Evolutionary conservation across 2,113 vertebrate genomes (phyloP).

Genomic region (Suricata suricatta): DNA sequence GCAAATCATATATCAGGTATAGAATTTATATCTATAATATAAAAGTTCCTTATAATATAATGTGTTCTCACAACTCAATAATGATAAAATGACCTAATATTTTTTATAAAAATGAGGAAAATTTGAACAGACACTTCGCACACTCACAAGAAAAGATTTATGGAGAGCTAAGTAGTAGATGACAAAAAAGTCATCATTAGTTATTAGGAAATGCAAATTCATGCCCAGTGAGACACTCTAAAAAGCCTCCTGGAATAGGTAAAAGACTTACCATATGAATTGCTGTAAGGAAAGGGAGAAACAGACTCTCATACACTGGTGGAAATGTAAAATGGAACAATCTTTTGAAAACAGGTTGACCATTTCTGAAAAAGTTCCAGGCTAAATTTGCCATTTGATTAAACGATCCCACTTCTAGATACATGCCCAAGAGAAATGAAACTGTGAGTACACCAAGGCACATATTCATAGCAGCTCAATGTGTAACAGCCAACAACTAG

Average conservation of each 20-base stretch:
- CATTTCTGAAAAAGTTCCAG: not conserved
- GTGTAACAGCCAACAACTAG: not conserved
- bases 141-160: not conserved
- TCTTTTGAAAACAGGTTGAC: not conserved
- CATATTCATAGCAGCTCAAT: not conserved
- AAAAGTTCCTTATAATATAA: not conserved
- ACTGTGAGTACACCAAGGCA: not conserved
- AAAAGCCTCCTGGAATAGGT: not conserved
- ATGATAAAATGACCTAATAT: not conserved
- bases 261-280: not conserved
- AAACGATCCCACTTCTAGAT: not conserved
- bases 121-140: not conserved
- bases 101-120: not conserved
- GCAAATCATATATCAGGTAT: not conserved
- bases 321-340: not conserved
- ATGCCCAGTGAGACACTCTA: not conserved
- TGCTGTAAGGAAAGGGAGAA: not conserved
- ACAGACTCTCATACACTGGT: not conserved
- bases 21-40: not conserved
- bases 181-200: not conserved
- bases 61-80: not conserved
- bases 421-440: not conserved
- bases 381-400: not conserved
- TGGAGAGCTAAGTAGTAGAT: not conserved
- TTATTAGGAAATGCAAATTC: not conserved